Evolutionary conservation across 2,113 vertebrate genomes (phyloP).

Genomic region (Microtus ochrogaster): DNA sequence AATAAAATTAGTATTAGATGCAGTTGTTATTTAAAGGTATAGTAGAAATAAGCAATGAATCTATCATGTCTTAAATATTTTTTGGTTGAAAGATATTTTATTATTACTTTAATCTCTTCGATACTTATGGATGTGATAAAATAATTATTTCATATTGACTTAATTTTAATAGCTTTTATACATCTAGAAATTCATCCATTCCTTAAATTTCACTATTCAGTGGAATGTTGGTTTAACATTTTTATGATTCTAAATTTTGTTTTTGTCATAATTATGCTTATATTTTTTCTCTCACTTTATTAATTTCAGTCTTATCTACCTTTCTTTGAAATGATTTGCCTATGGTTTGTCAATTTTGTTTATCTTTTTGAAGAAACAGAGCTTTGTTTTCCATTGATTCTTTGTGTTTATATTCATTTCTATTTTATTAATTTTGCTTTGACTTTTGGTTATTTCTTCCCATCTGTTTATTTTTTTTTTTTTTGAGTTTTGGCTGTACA

Average conservation of each 20-base stretch:
- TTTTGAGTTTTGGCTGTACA: background rate
- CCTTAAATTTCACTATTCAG: background rate
- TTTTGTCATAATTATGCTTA: background rate
- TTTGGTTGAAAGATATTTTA: background rate
- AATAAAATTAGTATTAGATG: too few relatives aligned
- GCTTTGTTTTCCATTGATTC: background rate
- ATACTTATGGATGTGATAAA: background rate
- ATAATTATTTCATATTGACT: background rate
- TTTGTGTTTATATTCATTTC: background rate
- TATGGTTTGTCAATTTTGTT: background rate
- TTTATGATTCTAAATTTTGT: background rate
- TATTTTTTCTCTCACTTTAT: background rate
- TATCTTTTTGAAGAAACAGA: background rate
- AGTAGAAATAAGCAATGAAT: background rate
- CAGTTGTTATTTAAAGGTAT: background rate
- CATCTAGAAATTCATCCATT: background rate
- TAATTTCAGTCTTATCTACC: background rate
- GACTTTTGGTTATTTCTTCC: background rate
- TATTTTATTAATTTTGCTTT: background rate
- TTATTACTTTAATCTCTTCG: background rate
- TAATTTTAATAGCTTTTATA: background rate
- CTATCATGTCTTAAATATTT: background rate
- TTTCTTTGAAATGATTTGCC: background rate
- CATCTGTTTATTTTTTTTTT: background rate
- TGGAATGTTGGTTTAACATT: background rate